phyloP scores from a whole-genome alignment of 2,888 invertebrate species.

The Cryptocephalus primarius region DNA sequence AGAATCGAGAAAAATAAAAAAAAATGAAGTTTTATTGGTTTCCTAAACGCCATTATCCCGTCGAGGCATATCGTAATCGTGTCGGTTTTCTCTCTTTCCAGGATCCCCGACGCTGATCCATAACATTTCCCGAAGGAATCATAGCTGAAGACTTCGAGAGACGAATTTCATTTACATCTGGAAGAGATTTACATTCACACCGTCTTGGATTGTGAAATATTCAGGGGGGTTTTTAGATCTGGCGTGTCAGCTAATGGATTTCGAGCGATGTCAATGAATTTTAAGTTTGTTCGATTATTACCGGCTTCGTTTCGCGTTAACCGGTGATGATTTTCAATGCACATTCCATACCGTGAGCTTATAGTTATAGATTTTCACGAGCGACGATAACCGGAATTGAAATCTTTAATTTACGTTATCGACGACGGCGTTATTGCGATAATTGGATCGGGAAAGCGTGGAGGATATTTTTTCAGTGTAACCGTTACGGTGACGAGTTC shows the following conservation, averaged over 20 bases:
- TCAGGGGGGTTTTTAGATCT: conserved; percentile 32
- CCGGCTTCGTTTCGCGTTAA: conserved; percentile 4
- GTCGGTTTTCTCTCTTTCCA: too few species aligned
- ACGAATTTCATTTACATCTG: conserved; percentile 35
- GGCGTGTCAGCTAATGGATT: conserved; percentile 31
- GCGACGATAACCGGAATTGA: too few species aligned
- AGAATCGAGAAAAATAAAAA: too few species aligned
- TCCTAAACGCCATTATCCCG: too few species aligned
- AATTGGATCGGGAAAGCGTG: too few species aligned
- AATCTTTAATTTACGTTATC: too few species aligned
- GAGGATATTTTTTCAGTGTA: too few species aligned
- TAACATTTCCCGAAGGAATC: conserved; percentile 30
- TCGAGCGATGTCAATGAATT: conserved; percentile 31
- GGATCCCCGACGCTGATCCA: conserved; percentile 28
- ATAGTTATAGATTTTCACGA: too few species aligned
- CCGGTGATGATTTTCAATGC: conserved; percentile 5
- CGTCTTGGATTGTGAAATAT: conserved; percentile 31
- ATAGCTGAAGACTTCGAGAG: conserved; percentile 30
- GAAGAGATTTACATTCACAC: conserved; percentile 35
- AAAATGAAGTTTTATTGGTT: too few species aligned
- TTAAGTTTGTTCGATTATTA: conserved; percentile 27
- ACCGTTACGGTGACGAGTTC: too few species aligned
- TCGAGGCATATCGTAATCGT: too few species aligned
- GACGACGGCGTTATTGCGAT: too few species aligned
- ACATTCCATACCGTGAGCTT: neutral